A percentile compares a stretch with the other conserved stretches of the same genome.
Evolutionary conservation across 2,113 vertebrate species (phyloP).

Genomic region (Tupaia chinensis): DNA sequence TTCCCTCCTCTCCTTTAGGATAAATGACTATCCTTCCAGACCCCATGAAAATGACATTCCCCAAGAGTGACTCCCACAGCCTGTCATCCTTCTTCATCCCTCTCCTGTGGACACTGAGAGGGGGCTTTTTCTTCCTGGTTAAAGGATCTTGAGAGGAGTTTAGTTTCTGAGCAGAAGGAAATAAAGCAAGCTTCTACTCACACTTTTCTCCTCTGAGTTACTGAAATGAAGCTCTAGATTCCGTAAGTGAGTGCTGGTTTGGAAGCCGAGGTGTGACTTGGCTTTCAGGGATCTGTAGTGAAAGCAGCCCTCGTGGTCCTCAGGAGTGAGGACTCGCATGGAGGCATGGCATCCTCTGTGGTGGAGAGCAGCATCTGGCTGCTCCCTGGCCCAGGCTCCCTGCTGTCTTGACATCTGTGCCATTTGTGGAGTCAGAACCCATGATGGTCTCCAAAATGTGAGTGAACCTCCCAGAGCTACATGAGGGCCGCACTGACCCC

Average conservation of each 20-base stretch:
- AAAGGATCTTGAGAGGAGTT: not conserved
- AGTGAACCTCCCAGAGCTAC: not conserved
- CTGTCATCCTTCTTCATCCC: not conserved
- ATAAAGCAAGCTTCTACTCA: not conserved
- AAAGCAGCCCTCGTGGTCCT: not conserved
- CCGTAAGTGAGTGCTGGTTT: not conserved
- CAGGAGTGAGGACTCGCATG: not conserved
- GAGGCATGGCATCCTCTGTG: not conserved
- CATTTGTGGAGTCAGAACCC: not conserved
- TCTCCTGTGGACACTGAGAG: not conserved
- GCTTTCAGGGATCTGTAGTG: not conserved
- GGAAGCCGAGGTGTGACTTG: not conserved
- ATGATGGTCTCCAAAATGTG: not conserved
- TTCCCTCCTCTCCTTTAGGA: not conserved
- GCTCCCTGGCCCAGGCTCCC: not conserved
- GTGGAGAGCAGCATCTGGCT: too few species aligned
- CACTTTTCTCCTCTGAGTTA: not conserved
- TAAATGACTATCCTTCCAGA: not conserved
- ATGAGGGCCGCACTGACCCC: too few species aligned
- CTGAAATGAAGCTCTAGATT: not conserved
- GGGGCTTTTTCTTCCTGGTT: not conserved
- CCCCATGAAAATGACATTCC: not conserved
- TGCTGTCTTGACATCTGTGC: rapidly evolving
- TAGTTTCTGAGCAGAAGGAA: not conserved
- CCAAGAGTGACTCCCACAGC: not conserved